These are phyloP conservation scores for Orgyia antiqua DNA, from an alignment of 2,888 invertebrate genomes.

Conservation along the genomic window DNA sequence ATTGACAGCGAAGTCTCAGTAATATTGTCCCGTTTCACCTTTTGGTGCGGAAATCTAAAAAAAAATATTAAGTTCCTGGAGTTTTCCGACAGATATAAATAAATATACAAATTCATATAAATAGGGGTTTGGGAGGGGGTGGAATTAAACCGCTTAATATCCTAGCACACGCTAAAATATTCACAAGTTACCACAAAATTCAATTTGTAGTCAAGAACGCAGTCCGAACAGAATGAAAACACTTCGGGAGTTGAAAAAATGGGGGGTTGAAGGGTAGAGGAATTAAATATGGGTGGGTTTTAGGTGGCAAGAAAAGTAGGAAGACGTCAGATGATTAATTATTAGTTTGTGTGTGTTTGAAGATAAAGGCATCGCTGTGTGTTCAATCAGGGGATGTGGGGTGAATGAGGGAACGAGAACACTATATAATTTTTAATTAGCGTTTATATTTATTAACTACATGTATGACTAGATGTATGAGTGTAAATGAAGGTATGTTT, in stretches of 20 bases:
- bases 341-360: constrained; percentile 75
- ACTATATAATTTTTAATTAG: too few relatives aligned
- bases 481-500: too few relatives aligned
- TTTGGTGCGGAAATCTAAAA: too few relatives aligned
- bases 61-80: too few relatives aligned
- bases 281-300: constrained; percentile 61
- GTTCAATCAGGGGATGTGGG: constrained; percentile 16
- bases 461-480: too few relatives aligned
- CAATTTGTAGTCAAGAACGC: constrained; percentile 64
- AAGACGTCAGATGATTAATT: constrained; percentile 76
- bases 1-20: too few relatives aligned
- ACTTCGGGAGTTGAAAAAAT: constrained; percentile 50
- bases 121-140: constrained; percentile 5
- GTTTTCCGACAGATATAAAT: too few relatives aligned
- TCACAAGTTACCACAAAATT: constrained; percentile 72
- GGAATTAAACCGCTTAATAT: constrained; percentile 53
- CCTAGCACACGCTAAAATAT: constrained; percentile 59
- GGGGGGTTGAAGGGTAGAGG: constrained; percentile 54
- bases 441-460: too few relatives aligned
- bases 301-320: constrained; percentile 38
- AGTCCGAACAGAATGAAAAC: constrained; percentile 66
- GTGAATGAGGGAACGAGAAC: not conserved
- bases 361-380: constrained; percentile 39
- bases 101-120: constrained; percentile 13
- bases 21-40: too few relatives aligned